These are phyloP conservation scores for Leucophenga maculata DNA, from an alignment of 2,888 invertebrate species.

Conservation along the genomic window DNA sequence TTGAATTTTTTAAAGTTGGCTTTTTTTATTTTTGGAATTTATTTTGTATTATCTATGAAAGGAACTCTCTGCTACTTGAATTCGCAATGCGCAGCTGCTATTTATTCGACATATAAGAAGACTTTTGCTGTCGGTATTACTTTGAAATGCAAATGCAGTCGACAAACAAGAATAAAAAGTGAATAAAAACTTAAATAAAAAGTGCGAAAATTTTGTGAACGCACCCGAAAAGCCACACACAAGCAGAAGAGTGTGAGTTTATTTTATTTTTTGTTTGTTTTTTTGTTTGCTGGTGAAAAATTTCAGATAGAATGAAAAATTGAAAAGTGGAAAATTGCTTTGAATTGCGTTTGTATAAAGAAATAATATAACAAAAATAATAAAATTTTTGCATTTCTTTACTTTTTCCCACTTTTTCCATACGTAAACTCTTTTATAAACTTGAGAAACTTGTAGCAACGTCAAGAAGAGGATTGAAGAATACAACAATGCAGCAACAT, in stretches of 20 bases:
- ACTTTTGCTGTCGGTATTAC: not conserved
- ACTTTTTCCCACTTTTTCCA: too few relatives aligned
- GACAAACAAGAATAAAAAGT: not conserved
- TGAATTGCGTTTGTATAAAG: not conserved
- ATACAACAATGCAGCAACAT: not conserved
- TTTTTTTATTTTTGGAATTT: not conserved
- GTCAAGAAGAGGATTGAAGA: not conserved
- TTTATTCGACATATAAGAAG: not conserved
- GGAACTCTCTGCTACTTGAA: slow-evolving; percentile 34
- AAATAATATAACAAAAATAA: not conserved
- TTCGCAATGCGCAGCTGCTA: too few relatives aligned
- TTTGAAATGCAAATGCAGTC: not conserved
- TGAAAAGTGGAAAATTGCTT: slow-evolving; percentile 14
- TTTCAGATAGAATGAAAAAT: not conserved
- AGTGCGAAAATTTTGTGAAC: too few relatives aligned
- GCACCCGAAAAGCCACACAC: too few relatives aligned
- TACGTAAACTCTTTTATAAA: too few relatives aligned
- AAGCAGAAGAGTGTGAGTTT: too few relatives aligned
- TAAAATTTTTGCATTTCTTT: not conserved
- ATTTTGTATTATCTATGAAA: too few relatives aligned
- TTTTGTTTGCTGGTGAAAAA: not conserved
- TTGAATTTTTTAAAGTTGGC: not conserved
- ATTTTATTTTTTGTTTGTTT: not conserved
- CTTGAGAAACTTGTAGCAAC: not conserved
- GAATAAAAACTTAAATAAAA: too few relatives aligned